Evolutionary conservation across 2,888 invertebrate species (phyloP).

Genomic region (Atherix ibis): DNA sequence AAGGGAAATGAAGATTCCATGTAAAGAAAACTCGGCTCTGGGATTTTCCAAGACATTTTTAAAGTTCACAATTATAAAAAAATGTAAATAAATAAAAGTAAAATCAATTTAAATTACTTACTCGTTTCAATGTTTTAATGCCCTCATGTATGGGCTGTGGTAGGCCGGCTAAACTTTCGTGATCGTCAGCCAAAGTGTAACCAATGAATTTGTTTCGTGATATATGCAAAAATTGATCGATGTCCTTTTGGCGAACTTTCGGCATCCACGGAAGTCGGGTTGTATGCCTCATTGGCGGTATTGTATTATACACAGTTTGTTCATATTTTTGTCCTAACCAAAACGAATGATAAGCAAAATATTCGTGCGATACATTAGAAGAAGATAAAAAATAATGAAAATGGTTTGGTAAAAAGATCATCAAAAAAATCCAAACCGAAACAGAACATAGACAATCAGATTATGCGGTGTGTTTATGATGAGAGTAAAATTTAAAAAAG

Average conservation of each 20-base stretch:
- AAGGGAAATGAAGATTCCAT: no score
- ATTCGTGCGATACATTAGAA: no score
- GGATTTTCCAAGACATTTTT: no score
- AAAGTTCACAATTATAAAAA: no score
- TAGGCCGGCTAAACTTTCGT: conserved; percentile 79
- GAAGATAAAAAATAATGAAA: no score
- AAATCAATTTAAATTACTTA: conserved; percentile 16
- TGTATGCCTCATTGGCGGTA: conserved; percentile 23
- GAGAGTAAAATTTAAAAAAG: no score
- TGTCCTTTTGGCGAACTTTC: conserved; percentile 86
- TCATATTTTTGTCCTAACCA: conserved; percentile 12
- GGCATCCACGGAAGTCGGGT: conserved; percentile 82
- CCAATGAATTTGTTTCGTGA: conserved; percentile 92
- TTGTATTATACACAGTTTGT: conserved; percentile 10
- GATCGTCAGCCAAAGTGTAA: conserved; percentile 74
- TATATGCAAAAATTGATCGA: conserved; percentile 81
- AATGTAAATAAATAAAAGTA: neutral
- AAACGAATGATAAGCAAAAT: neutral
- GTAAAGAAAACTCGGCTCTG: no score
- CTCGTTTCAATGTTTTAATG: conserved; percentile 69
- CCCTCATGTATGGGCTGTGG: conserved; percentile 97
- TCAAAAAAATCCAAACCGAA: no score
- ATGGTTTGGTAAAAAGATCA: no score
- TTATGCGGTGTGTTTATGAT: no score
- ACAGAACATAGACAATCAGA: no score